Percentiles rank a stretch among this genome's conserved stretches.
phyloP scores from a whole-genome alignment of 2,113 vertebrate species.

The Lepisosteus oculatus region DNA sequence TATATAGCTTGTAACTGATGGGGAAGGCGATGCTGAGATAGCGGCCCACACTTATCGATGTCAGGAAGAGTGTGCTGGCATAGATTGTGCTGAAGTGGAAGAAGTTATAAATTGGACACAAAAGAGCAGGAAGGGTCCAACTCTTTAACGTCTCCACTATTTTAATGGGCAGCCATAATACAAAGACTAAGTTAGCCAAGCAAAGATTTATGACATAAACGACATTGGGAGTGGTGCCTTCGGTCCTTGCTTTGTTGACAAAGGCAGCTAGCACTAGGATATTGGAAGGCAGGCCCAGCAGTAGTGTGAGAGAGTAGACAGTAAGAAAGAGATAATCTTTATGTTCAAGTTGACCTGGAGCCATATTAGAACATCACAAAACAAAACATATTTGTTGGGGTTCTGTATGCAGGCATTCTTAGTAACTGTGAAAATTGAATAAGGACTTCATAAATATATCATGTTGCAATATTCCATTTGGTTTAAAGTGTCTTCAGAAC shows the following conservation, averaged over 20 bases:
- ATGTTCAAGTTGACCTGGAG: neutral
- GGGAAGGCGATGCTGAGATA: constrained; percentile 75
- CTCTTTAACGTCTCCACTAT: constrained; percentile 49
- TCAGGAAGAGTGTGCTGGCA: constrained; percentile 68
- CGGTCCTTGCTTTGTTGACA: constrained; percentile 60
- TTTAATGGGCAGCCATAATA: constrained; percentile 68
- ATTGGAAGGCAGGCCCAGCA: constrained; percentile 71
- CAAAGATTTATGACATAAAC: constrained; percentile 76
- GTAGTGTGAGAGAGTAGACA: constrained; percentile 63
- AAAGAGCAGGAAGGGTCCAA: constrained; percentile 52
- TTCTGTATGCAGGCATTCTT: no score
- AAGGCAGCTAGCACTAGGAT: constrained; percentile 64
- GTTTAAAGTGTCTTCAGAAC: no score
- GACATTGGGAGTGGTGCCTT: constrained; percentile 65
- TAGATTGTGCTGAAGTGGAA: constrained; percentile 70
- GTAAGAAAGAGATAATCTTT: constrained; percentile 43
- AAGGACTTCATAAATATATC: no score
- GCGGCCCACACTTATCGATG: constrained; percentile 62
- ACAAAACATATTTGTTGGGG: no score
- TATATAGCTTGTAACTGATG: constrained; percentile 69
- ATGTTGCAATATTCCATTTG: neutral
- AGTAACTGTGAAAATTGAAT: neutral
- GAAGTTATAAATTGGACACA: constrained; percentile 68
- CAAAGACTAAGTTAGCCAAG: constrained; percentile 64
- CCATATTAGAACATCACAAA: no score